Conservation (phyloP, 2,113 vertebrate species). For the Crypturellus undulatus region DNA sequence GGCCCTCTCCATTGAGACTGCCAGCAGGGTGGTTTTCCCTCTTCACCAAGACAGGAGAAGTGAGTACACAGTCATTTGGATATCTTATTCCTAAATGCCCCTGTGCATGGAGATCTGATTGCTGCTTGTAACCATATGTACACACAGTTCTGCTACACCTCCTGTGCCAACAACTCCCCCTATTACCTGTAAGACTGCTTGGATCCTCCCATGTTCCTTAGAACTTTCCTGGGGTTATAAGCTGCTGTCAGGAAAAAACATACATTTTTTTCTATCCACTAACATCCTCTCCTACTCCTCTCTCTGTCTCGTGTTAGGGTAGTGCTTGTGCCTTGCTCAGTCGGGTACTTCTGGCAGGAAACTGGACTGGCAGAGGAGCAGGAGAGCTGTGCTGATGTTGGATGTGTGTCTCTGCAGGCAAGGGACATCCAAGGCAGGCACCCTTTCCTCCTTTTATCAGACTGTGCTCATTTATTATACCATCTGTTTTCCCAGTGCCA, state of each 20-base stretch:
- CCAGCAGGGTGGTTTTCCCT: background rate
- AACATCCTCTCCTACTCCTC: background rate
- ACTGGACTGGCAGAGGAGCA: background rate
- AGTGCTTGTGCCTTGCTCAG: background rate
- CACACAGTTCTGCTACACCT: background rate
- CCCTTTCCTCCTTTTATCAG: conserved; percentile 60
- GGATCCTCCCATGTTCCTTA: background rate
- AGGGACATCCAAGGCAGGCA: conserved; percentile 41
- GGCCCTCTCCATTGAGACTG: background rate
- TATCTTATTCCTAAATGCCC: background rate
- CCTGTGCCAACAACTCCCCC: background rate
- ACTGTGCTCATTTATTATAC: conserved; percentile 59
- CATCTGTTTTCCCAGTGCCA: conserved; percentile 77
- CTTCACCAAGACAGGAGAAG: background rate
- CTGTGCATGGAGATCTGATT: background rate
- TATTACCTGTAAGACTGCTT: background rate
- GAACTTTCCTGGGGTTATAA: background rate
- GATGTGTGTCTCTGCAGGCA: background rate
- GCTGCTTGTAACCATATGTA: background rate
- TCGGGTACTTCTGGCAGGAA: background rate
- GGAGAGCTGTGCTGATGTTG: background rate
- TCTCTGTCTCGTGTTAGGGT: background rate
- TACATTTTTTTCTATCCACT: background rate
- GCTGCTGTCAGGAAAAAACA: background rate
- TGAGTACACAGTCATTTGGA: background rate